These are phyloP conservation scores for Rhincodon typus DNA, from an alignment of 2,797 vertebrate species.

Conservation along the genomic window DNA sequence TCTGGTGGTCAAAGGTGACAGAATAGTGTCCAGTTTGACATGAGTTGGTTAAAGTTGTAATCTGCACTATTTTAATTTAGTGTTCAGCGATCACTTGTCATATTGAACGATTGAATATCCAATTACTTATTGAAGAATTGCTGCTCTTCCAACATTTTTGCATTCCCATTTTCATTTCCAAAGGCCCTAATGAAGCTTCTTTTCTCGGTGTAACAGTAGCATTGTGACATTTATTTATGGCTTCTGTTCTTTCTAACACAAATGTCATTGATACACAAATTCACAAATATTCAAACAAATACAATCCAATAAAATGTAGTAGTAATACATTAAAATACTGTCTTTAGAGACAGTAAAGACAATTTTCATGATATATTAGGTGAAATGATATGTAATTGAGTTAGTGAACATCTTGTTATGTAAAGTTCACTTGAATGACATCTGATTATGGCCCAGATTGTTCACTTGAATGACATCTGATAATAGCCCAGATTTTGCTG, in stretches of 20 bases:
- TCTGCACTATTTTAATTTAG: not conserved
- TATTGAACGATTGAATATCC: not conserved
- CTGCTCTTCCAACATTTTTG: not conserved
- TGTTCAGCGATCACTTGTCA: not conserved
- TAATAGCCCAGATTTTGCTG: not conserved
- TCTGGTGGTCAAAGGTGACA: not conserved
- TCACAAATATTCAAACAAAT: conserved; percentile 20
- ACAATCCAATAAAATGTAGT: not conserved
- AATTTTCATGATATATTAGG: not conserved
- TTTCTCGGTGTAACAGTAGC: not conserved
- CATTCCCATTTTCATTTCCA: not conserved
- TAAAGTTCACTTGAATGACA: not conserved
- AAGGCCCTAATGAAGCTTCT: not conserved
- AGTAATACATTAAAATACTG: not conserved
- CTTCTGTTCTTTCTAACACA: not conserved
- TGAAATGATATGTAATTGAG: not conserved
- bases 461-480: not conserved
- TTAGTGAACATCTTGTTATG: not conserved
- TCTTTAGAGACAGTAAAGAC: not conserved
- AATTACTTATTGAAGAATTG: not conserved
- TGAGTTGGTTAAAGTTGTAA: not conserved
- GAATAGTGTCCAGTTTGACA: not conserved
- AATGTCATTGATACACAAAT: not conserved
- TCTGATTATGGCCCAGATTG: not conserved
- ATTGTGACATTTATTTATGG: not conserved